Base-by-base conservation (phyloP, 92 coral and sea anemone genomes). In the Porites lobata region DNA sequence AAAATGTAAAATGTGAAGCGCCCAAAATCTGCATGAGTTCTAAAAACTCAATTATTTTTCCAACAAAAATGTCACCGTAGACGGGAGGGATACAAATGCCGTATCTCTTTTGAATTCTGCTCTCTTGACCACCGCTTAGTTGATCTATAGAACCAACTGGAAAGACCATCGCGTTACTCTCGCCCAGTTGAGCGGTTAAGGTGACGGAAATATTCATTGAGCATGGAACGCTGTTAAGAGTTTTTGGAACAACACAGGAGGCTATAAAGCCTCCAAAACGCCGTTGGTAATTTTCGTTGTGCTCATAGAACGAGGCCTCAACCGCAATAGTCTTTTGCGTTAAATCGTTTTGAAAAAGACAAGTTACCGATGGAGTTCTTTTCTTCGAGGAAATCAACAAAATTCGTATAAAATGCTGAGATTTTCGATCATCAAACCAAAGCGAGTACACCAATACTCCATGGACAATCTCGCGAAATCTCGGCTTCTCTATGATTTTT, bases 31-130 rank as follows among this genome's bases (percentile, higher is more conserved):
- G 74, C 21, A 88, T 61, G 8, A 92, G 88, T 69, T 92, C 95
- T 19, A 92, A 71, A 80, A 92, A 92, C 90, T 92, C 95, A 19
- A 90, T 64, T 58, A 92, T 13, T 43, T 66, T 72, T 29, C 89
- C 68, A 32, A 81, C 26, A 47, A 53, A 71, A 14, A 85, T 26
- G 15, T 77, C 70, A 12, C 88, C 95, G 32, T 80, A 80, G 21
- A 92, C 52, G 9, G 95, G 95, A 24, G 92, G 92, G 3, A 76
- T 68, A 21, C 95, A 92, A 69, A 92, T 72, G n/a, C 91, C 78
- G 84, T 92, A 92, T 54, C 59, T 75, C 64, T 56, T 19, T 13
- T 13, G 74, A 6, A 38, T 38, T 38, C 47, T 38, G 47, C 6
- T 4, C 47, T 38, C 47, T 4, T 3, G 47, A 38, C 5, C 47